Evolutionary conservation across 2,113 vertebrate species (phyloP).

Genomic region (Colius striatus): DNA sequence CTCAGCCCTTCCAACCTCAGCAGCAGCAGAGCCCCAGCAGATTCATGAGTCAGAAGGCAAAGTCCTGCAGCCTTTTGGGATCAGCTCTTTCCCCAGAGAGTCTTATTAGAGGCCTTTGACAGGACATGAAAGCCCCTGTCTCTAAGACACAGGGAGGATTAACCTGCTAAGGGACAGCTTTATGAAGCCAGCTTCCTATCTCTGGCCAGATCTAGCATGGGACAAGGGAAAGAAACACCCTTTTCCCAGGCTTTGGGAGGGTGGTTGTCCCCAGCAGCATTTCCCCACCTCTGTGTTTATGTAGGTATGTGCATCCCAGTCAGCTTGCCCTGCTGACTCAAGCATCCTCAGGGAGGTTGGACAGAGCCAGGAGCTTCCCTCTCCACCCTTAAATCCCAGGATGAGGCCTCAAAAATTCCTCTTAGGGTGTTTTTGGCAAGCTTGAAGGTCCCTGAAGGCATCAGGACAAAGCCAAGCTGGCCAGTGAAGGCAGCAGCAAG

Average conservation of each 20-base stretch:
- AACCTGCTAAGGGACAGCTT: neutral
- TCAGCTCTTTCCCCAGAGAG: neutral
- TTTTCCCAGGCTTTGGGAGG: neutral
- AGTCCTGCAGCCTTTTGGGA: neutral
- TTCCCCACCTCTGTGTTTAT: neutral
- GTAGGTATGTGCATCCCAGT: neutral
- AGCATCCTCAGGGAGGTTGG: neutral
- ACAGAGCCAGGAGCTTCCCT: neutral
- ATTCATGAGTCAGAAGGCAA: neutral
- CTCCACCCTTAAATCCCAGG: neutral
- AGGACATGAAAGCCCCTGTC: neutral
- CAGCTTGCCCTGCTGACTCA: neutral
- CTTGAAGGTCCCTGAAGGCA: neutral
- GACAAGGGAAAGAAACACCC: neutral
- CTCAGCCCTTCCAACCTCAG: neutral
- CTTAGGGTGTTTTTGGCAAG: neutral
- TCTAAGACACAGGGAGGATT: neutral
- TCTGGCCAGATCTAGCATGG: neutral
- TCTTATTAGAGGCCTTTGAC: neutral
- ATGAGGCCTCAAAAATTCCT: neutral
- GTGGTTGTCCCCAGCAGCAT: neutral
- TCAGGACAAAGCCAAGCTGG: accelerated
- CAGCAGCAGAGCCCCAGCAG: neutral
- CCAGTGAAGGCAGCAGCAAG: neutral
- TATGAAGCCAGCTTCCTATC: neutral